Evolutionary conservation across 92 coral and sea anemone genomes (phyloP).

Genomic region (Meandrina meandrites): DNA sequence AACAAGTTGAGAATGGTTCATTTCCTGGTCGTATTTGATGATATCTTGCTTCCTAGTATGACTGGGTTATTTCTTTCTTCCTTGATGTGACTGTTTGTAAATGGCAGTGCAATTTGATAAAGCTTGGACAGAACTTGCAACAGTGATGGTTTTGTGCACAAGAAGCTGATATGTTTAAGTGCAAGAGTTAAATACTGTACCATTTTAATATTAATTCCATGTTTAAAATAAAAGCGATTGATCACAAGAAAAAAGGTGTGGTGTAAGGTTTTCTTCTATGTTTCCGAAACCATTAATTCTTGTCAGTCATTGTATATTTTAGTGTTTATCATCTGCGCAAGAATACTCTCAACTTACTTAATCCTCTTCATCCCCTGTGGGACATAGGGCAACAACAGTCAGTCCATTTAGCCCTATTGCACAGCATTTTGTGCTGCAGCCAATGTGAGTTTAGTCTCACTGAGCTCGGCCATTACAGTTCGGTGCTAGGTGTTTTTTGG

Average conservation of each 20-base stretch:
- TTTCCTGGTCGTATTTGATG: slow-evolving; percentile 83
- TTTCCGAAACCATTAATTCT: neutral
- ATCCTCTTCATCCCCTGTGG: no score
- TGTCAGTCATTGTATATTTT: neutral
- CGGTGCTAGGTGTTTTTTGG: no score
- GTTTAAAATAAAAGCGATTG: slow-evolving; percentile 10
- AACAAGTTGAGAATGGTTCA: slow-evolving; percentile 83
- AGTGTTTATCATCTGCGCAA: no score
- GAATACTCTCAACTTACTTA: no score
- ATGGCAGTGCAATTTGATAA: neutral
- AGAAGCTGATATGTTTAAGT: neutral
- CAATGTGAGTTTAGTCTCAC: no score
- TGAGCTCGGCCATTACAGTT: no score
- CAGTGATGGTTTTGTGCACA: neutral
- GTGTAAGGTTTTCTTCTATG: neutral
- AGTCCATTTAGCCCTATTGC: no score
- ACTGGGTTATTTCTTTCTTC: neutral
- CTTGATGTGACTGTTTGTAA: neutral
- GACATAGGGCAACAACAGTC: no score
- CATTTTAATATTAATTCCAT: neutral
- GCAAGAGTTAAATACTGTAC: neutral
- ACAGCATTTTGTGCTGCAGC: no score
- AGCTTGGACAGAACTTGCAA: neutral
- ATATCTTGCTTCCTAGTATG: neutral
- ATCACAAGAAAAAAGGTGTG: neutral